Evolutionary conservation across 2,797 vertebrate genomes (phyloP).

Genomic region (Microchirus variegatus): DNA sequence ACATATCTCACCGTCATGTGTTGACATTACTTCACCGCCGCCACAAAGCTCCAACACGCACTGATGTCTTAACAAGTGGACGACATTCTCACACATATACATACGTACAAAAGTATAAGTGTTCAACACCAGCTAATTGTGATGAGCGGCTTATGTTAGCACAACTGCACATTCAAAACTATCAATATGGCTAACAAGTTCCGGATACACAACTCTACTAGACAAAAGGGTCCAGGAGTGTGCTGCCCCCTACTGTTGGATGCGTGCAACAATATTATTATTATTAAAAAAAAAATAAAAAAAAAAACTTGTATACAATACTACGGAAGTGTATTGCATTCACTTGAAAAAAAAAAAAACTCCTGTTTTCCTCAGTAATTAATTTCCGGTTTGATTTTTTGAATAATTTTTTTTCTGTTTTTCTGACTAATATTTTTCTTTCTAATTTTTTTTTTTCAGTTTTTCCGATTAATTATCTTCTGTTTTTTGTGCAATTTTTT

Average conservation of each 20-base stretch:
- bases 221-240: not conserved
- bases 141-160: slow-evolving; percentile 20
- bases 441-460: too few relatives aligned
- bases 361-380: too few relatives aligned
- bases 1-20: slow-evolving; percentile 47
- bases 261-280: not conserved
- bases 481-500: too few relatives aligned
- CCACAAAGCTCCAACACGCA: slow-evolving; percentile 23
- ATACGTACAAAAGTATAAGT: not conserved
- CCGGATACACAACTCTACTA: slow-evolving; percentile 31
- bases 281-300: too few relatives aligned
- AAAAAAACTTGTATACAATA: too few relatives aligned
- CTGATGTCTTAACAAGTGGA: not conserved
- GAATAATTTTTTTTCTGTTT: too few relatives aligned
- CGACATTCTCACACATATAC: not conserved
- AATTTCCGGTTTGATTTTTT: too few relatives aligned
- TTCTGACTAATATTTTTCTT: too few relatives aligned
- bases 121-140: slow-evolving; percentile 15
- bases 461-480: too few relatives aligned
- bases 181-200: slow-evolving; percentile 35
- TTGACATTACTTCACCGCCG: slow-evolving; percentile 44
- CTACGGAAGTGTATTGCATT: too few relatives aligned
- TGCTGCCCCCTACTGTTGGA: slow-evolving; percentile 45
- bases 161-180: slow-evolving; percentile 65
- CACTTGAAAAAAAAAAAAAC: too few relatives aligned